These are phyloP conservation scores for Rhagologus leucostigma DNA, from an alignment of 2,113 vertebrate species.

Conservation along the genomic window DNA sequence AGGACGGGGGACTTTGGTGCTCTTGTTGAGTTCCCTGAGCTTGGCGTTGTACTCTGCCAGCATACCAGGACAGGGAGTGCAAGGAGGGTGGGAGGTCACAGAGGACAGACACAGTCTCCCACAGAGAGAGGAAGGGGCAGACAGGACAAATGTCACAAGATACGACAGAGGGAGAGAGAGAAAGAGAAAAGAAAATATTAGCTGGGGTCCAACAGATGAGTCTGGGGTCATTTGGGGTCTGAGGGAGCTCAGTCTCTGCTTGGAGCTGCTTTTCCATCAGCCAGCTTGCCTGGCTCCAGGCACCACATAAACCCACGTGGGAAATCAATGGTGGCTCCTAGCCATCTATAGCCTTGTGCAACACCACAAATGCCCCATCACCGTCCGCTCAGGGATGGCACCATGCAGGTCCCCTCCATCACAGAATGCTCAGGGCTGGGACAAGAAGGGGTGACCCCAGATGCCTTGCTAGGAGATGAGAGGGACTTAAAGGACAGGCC, in stretches of 20 bases:
- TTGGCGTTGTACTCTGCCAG: conserved; percentile 90
- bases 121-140: background rate
- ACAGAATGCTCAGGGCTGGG: background rate
- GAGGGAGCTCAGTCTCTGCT: background rate
- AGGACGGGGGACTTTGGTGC: conserved; percentile 59
- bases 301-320: background rate
- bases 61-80: conserved; percentile 63
- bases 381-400: background rate
- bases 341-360: background rate
- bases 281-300: background rate
- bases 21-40: conserved; percentile 79
- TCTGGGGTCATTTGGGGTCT: background rate
- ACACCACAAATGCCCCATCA: background rate
- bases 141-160: conserved; percentile 53
- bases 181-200: conserved; percentile 42
- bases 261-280: background rate
- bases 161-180: conserved; percentile 39
- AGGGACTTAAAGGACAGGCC: background rate
- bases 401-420: background rate
- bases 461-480: background rate
- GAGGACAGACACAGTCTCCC: conserved; percentile 51
- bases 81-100: conserved; percentile 40
- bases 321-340: background rate
- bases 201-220: background rate
- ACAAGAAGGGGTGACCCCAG: background rate